Evolutionary conservation across 92 coral and sea anemone genomes (phyloP).

Genomic region (Isaurus tuberculatus): DNA sequence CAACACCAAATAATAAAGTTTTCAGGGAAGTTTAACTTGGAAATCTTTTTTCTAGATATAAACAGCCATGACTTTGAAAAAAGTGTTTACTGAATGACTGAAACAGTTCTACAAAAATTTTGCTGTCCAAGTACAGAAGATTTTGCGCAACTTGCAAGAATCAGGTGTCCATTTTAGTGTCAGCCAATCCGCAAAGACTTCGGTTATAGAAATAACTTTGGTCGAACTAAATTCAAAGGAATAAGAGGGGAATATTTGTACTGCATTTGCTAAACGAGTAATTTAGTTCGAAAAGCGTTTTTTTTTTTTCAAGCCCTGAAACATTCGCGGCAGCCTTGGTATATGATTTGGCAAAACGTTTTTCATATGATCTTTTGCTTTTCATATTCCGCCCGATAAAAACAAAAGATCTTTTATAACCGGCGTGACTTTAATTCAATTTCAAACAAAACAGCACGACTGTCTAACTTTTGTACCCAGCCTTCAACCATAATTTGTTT

Average conservation of each 20-base stretch:
- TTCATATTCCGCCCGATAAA: too few relatives aligned
- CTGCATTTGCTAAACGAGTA: neutral
- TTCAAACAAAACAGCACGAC: too few relatives aligned
- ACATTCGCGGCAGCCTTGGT: too few relatives aligned
- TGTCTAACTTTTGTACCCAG: too few relatives aligned
- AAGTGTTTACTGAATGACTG: neutral
- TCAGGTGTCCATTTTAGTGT: neutral
- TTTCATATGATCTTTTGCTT: too few relatives aligned
- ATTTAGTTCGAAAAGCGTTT: too few relatives aligned
- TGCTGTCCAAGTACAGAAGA: neutral
- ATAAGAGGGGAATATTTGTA: too few relatives aligned
- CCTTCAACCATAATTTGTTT: too few relatives aligned
- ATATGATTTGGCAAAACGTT: too few relatives aligned
- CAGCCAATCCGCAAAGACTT: neutral
- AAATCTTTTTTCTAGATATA: neutral
- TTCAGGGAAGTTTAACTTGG: neutral
- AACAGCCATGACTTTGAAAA: neutral
- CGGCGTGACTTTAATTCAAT: too few relatives aligned
- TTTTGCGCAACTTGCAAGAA: neutral
- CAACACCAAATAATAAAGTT: neutral
- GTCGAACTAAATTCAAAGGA: neutral
- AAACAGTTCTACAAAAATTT: neutral
- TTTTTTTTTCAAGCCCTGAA: neutral
- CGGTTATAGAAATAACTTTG: neutral
- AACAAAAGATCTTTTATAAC: too few relatives aligned